These are phyloP conservation scores for Serilophus lunatus DNA, from an alignment of 2,113 vertebrate genomes.

Conservation along the genomic window DNA sequence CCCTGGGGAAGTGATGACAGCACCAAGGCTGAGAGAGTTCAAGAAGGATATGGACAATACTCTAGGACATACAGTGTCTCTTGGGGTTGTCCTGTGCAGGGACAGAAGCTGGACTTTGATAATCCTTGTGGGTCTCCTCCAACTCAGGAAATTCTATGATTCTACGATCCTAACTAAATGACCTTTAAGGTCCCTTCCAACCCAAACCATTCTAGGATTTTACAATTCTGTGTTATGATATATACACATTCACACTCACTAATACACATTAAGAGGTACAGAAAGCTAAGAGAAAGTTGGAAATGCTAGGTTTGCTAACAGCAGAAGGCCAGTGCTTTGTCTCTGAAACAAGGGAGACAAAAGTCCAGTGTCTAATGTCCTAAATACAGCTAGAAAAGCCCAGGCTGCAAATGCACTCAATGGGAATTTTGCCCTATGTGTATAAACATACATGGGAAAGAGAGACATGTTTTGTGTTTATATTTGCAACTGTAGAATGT, in stretches of 20 bases:
- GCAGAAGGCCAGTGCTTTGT: constrained; percentile 30
- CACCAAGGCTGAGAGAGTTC: background rate
- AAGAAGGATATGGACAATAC: background rate
- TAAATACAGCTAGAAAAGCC: constrained; percentile 53
- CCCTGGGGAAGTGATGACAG: background rate
- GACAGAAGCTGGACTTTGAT: background rate
- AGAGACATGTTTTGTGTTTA: background rate
- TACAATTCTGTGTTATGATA: background rate
- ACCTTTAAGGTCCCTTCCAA: background rate
- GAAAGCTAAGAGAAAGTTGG: constrained; percentile 25
- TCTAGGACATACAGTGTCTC: background rate
- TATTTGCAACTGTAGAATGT: constrained; percentile 32
- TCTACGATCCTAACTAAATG: background rate
- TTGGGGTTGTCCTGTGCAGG: background rate
- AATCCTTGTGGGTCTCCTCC: background rate
- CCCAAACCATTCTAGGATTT: background rate
- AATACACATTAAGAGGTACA: background rate
- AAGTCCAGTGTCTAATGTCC: constrained; percentile 24
- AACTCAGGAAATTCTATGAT: background rate
- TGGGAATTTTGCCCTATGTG: background rate
- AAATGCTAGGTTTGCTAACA: background rate
- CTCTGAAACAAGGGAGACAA: constrained; percentile 43
- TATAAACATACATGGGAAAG: constrained; percentile 27
- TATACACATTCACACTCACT: background rate
- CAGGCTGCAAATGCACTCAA: constrained; percentile 37